Conservation (phyloP, 2,113 vertebrate genomes). For the Gobiocypris rarus region DNA sequence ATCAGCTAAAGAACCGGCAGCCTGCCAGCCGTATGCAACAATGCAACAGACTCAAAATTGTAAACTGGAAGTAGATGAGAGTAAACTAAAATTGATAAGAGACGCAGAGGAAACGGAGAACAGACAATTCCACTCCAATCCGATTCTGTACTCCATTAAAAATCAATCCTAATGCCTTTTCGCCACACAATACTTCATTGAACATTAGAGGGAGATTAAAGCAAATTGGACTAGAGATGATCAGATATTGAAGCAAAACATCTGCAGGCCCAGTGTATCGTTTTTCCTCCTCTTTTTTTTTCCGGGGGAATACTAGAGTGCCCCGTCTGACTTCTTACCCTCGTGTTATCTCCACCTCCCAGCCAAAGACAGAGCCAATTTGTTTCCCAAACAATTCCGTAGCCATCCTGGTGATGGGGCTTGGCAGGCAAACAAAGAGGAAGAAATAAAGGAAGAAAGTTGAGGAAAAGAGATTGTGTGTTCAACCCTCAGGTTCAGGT, state of each 20-base stretch:
- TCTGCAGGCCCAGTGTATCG: slow-evolving; percentile 25
- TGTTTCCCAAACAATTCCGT: slow-evolving; percentile 34
- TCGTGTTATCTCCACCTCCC: slow-evolving; percentile 19
- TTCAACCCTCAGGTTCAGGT: slow-evolving; percentile 10
- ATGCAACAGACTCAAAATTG: background rate
- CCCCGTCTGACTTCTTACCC: slow-evolving; percentile 33
- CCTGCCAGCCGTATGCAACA: background rate
- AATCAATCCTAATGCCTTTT: slow-evolving; percentile 72
- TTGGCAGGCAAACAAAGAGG: slow-evolving; percentile 31
- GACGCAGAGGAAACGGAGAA: slow-evolving; percentile 26
- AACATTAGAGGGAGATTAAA: slow-evolving; percentile 67
- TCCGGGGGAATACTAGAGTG: background rate
- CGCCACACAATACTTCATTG: slow-evolving; percentile 61
- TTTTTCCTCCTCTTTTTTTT: background rate
- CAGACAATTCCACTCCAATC: slow-evolving; percentile 56
- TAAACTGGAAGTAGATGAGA: slow-evolving; percentile 38
- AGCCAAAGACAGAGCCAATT: slow-evolving; percentile 36
- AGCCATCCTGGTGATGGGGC: slow-evolving; percentile 12
- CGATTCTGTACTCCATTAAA: slow-evolving; percentile 61
- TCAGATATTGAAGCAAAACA: slow-evolving; percentile 50
- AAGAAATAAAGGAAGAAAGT: slow-evolving; percentile 42
- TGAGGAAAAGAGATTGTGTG: slow-evolving; percentile 7
- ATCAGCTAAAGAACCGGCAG: slow-evolving; percentile 1
- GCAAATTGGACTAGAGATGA: slow-evolving; percentile 59
- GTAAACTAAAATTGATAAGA: slow-evolving; percentile 40